Evolutionary conservation across 1,140 invertebrate species (phyloP), one percentile per base, ranked within the genome.

Genomic region (Brachionus asplanchnoidis): DNA sequence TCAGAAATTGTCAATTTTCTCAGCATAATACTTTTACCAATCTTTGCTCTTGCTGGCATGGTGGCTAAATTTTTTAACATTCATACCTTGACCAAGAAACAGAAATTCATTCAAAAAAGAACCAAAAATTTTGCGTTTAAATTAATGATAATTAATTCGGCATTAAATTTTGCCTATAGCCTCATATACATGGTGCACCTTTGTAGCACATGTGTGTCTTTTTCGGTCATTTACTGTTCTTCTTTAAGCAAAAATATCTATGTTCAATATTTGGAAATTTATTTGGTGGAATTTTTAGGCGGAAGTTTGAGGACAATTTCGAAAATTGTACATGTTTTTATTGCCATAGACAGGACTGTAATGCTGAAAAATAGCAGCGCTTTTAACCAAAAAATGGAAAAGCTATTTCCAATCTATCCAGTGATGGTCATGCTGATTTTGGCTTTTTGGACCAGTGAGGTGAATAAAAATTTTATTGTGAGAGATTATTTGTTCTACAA

Each of bases 191-290:
- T 77, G 9, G 3, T 77, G 9, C 73, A 77, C 23, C 17, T 77
- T 9, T 12, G 6, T 11, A 77, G 42, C 9, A 50, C 42, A 28
- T 77, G 73, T 46, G 20, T 50, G 1, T 77, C 32, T 0, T 77
- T 77, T 77, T 20, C 42, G 3, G 73, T n/a, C 26, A 50, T 50
- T 5, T 77, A 36, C 20, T 77, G 73, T 50, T 77, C 73, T 2
- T 6, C 3, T 14, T 1, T 50, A 2, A 77, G 46, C 3, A 77
- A 46, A 77, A 50, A 26, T 5, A 9, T 77, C 3, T 26, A 12
- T 50, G 11, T 77, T 77, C 73, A 77, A 77, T 77, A 77, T 26
- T 20, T 36, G 42, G 73, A 77, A 77, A 50, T 77, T 9, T 50
- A 50, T 77, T 50, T 77, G 11, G 42, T 77, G 9, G 73, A 77